These are phyloP conservation scores for Serinus canaria DNA, from an alignment of 2,113 vertebrate genomes.

Conservation along the genomic window DNA sequence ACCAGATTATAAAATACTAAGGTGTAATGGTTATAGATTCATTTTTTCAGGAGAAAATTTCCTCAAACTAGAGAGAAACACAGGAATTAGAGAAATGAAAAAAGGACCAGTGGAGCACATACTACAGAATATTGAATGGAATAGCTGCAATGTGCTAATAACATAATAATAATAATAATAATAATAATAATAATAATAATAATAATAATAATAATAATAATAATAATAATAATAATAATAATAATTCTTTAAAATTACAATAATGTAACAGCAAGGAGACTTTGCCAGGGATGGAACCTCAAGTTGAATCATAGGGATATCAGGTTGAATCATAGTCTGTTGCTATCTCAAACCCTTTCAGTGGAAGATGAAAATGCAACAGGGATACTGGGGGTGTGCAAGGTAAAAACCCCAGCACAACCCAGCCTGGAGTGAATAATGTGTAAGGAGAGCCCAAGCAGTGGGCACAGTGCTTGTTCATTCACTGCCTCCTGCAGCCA, in stretches of 20 bases:
- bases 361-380: neutral
- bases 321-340: neutral
- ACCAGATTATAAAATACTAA: neutral
- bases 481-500: neutral
- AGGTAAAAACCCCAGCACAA: neutral
- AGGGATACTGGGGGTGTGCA: neutral
- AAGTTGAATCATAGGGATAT: neutral
- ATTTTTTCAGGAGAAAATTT: neutral
- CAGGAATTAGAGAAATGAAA: neutral
- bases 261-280: neutral
- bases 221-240: too few relatives aligned
- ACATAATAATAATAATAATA: neutral
- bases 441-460: neutral
- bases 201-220: too few relatives aligned
- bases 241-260: neutral
- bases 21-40: neutral
- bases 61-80: neutral
- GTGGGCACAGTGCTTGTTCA: fast-evolving
- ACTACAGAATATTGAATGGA: neutral
- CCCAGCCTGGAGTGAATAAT: neutral
- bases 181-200: too few relatives aligned
- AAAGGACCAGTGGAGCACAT: neutral
- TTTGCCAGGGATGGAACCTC: neutral
- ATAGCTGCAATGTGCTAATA: neutral
- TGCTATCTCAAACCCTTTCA: neutral